These are phyloP conservation scores for Ectropis crepuscularia DNA, from an alignment of 2,888 invertebrate genomes.

Conservation along the genomic window DNA sequence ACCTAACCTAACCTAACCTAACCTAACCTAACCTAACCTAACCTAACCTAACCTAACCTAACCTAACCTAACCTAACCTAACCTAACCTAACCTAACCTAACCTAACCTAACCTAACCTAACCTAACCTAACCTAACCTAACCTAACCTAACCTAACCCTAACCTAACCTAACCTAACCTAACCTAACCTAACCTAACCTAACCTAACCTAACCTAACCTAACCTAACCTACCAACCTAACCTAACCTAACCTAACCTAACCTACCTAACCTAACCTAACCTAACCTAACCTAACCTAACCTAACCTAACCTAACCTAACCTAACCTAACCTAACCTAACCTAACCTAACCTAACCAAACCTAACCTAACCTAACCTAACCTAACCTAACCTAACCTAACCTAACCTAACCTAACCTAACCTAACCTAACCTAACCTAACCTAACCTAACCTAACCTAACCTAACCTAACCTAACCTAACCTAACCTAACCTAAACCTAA, in stretches of 20 bases:
- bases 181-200: too few species aligned
- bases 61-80: not conserved
- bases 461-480: conserved; percentile 3
- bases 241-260: not conserved
- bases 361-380: conserved; percentile 30
- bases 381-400: conserved; percentile 17
- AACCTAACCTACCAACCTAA: too few species aligned
- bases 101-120: not conserved
- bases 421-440: too few species aligned
- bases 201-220: too few species aligned
- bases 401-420: conserved; percentile 18
- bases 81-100: too few species aligned
- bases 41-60: conserved; percentile 9
- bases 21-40: conserved; percentile 20
- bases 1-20: conserved; percentile 23
- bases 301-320: conserved; percentile 30
- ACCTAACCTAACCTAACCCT: not conserved
- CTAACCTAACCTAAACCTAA: conserved; percentile 16
- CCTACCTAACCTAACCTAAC: conserved; percentile 15
- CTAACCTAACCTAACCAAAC: conserved; percentile 31
- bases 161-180: not conserved
- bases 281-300: conserved; percentile 31
- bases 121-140: too few species aligned
- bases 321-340: conserved; percentile 32
- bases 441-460: too few species aligned